Evolutionary conservation across 30 jellyfish, hydroid and myxozoan species (phyloP).

Genomic region (Aurelia aurita complex sp. Pacific): DNA sequence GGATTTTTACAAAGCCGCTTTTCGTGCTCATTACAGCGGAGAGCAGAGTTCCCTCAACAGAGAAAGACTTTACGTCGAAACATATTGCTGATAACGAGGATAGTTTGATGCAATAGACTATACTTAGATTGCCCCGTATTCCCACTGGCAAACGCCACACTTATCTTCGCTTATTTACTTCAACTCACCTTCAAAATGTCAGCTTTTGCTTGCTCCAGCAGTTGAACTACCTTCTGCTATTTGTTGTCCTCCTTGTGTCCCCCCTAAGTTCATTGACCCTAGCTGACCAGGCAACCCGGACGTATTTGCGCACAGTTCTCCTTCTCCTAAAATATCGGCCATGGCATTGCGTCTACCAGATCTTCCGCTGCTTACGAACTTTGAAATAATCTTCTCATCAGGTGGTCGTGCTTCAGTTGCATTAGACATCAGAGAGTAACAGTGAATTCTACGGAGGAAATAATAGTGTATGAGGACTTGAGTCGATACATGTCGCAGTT

Average conservation of each 20-base stretch:
- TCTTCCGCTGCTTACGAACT: constrained; percentile 71
- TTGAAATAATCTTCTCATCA: constrained; percentile 20
- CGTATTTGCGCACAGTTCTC: constrained; percentile 26
- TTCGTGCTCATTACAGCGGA: no score
- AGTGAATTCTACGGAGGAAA: constrained; percentile 4
- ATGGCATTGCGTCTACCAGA: constrained; percentile 79
- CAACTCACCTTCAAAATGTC: no score
- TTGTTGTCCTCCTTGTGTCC: constrained; percentile 14
- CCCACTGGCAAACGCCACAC: no score
- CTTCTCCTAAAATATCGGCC: constrained; percentile 61
- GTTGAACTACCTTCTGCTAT: neutral
- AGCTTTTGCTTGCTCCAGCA: neutral
- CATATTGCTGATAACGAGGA: no score
- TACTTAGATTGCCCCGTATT: no score
- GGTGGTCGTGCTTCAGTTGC: constrained; percentile 22
- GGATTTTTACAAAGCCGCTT: no score
- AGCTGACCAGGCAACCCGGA: constrained; percentile 63
- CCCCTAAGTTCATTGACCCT: constrained; percentile 43
- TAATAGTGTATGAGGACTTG: no score
- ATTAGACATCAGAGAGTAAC: constrained; percentile 38
- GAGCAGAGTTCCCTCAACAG: no score
- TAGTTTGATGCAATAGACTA: no score
- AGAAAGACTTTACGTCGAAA: no score
- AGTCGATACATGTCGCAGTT: no score
- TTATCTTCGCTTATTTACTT: no score